Base-by-base conservation (phyloP, 2,888 invertebrate species). In the Temnothorax rugatulus region DNA sequence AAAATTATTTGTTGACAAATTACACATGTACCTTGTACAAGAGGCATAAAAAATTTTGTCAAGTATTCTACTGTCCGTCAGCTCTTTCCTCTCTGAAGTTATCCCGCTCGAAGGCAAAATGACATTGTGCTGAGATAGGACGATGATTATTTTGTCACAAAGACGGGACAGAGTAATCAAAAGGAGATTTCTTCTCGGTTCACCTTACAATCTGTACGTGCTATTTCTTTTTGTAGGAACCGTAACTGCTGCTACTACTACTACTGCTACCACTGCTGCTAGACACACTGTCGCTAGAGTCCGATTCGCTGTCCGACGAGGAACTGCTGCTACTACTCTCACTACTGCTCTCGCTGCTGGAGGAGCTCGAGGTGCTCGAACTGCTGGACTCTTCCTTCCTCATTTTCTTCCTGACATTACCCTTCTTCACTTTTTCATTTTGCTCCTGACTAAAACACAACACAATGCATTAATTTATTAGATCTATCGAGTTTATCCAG, bases 271-370 rank as follows among this genome's bases (percentile, higher is more conserved):
- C 92, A 61, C 90, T 93, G 38, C 91, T 92, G 61, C 91, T 93
- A 4, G 93, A 92, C 57, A 87, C 86, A 86, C 91, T 93, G 18
- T 92, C 91, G 81, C 92, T 93, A 64, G 94, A 93, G 77, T 92
- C 92, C 2, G 94, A 93, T 71, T 93, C 93, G 81, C 92, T 94
- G 25, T 94, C 93, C 4, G 94, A 93, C 8, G 92, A 91, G 34
- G 92, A 93, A 47, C 92, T 93, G 77, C 93, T 93, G 5, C 91
- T 93, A 75, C 87, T 89, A 52, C 82, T 89, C 13, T 84, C 84
- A 13, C 92, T 93, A 54, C 89, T 93, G 69, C 91, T 90, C 87
- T 89, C 91, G n/a, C 83, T 88, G 47, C 90, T 91, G 47, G 87
- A 90, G 47, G 89, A 91, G 74, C 90, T 90, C 57, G 91, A 89